These are phyloP conservation scores for Vicugna pacos DNA, from an alignment of 2,113 vertebrate species.

Conservation along the genomic window DNA sequence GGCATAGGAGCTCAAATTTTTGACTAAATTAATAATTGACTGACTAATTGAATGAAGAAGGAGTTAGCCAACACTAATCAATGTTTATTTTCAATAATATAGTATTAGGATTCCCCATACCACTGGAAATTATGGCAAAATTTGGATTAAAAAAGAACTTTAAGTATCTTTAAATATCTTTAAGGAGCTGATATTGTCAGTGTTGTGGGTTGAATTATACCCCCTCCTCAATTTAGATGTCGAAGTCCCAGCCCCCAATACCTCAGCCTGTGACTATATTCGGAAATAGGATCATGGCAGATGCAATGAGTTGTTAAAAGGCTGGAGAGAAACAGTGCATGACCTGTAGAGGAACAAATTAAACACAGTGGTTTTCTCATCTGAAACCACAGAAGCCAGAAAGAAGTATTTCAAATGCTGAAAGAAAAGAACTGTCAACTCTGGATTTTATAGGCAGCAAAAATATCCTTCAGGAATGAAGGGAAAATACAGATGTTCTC, in stretches of 20 bases:
- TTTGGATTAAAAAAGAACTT: background rate
- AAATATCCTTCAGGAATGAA: constrained; percentile 16
- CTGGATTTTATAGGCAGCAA: background rate
- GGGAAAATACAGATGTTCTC: background rate
- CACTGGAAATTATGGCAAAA: background rate
- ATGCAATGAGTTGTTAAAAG: background rate
- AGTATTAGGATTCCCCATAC: background rate
- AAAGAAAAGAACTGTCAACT: background rate
- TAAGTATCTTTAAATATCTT: background rate
- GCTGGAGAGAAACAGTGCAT: background rate
- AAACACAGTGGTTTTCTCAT: background rate
- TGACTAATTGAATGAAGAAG: background rate
- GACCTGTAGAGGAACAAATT: background rate
- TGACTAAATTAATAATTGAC: background rate
- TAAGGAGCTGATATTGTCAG: background rate
- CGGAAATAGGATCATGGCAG: background rate
- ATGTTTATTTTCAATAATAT: background rate
- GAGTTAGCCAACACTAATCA: background rate
- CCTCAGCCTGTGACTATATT: background rate
- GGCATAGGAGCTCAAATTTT: background rate
- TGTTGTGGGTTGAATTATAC: background rate
- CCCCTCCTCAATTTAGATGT: background rate
- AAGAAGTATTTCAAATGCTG: background rate
- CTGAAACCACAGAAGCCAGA: background rate
- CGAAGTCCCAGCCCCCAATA: background rate